Percentiles rank a stretch among this genome's conserved stretches.
Evolutionary conservation across 2,113 vertebrate species (phyloP).

Genomic region (Macrotus californicus): DNA sequence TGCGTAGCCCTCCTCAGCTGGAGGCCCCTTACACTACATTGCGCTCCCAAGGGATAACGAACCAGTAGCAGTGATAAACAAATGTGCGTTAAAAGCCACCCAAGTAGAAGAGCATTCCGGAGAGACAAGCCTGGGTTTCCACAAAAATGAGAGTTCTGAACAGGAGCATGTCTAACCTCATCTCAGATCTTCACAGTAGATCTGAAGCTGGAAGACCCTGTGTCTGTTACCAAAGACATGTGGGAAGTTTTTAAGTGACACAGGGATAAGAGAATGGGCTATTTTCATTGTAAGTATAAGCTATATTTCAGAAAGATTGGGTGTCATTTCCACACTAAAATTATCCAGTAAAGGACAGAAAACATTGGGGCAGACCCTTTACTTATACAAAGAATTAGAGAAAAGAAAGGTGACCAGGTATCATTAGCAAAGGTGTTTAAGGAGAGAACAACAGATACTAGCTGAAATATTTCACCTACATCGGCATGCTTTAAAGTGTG

Average conservation of each 20-base stretch:
- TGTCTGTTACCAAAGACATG: neutral
- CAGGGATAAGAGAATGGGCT: neutral
- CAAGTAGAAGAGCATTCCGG: neutral
- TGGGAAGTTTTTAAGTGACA: neutral
- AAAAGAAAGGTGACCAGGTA: neutral
- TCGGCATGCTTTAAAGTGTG: neutral
- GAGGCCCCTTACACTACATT: neutral
- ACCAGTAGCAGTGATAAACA: neutral
- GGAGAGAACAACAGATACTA: neutral
- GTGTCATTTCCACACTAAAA: slow-evolving; percentile 6
- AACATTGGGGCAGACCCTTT: neutral
- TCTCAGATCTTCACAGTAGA: neutral
- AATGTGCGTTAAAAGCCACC: slow-evolving; percentile 13
- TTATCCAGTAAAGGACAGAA: neutral
- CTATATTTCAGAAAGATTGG: slow-evolving; percentile 13
- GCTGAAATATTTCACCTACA: neutral
- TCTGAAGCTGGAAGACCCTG: neutral
- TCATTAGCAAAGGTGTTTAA: neutral
- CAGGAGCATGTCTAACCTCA: neutral
- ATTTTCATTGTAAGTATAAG: neutral
- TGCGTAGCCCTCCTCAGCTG: neutral
- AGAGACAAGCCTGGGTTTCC: neutral
- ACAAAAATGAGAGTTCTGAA: neutral
- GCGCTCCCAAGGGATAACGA: neutral
- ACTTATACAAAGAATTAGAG: slow-evolving; percentile 18